Base-by-base conservation (phyloP, 2,888 invertebrate genomes). In the Ectropis crepuscularia region DNA sequence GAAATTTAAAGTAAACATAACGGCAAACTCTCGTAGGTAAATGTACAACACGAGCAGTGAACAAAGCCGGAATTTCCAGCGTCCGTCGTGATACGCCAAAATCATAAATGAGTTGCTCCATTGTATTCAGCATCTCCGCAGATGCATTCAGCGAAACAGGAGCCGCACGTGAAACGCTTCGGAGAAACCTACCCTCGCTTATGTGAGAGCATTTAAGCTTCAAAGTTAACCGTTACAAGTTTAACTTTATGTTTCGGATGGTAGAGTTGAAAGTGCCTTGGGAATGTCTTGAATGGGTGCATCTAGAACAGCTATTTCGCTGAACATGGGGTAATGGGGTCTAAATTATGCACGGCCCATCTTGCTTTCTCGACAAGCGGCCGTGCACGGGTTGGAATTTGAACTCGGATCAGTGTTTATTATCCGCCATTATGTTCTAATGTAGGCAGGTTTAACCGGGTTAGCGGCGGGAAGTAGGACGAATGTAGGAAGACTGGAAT, bases 271-370 rank as follows among this genome's bases (percentile, higher is more conserved):
- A 2, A 38, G 50, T 50, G 42, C n/a, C 6, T 50, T 11, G 10
- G 2, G 7, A 11, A 7, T 9, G 43, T 28, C 10, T 6, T 55
- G 46, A 55, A 61, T 60, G 53, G 59, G 36, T 54, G 61, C 61
- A 61, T 61, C 41, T 49, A 8, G 46, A 9, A 28, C 39, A 59
- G 55, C 16, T 41, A 55, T 51, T 42, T 55, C 41, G 51, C 43
- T 37, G 63, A 58, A 39, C 63, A 67, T 54, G 47, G 53, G 57
- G 62, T 60, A 63, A 63, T 54, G 47, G 63, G 41, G 61, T 61
- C 57, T 67, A 59, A 64, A 67, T 61, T 64, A 67, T 67, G 61
- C 67, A 67, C 36, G 55, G 55, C 58, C 55, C 61, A 61, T 67
- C 64, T 61, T 38, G 53, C 49, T 10, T 45, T 28, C 46, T 16